A percentile compares a stretch with the other conserved stretches of the same genome.
phyloP scores from a whole-genome alignment of 2,797 vertebrate genomes.

The Mus minutoides region DNA sequence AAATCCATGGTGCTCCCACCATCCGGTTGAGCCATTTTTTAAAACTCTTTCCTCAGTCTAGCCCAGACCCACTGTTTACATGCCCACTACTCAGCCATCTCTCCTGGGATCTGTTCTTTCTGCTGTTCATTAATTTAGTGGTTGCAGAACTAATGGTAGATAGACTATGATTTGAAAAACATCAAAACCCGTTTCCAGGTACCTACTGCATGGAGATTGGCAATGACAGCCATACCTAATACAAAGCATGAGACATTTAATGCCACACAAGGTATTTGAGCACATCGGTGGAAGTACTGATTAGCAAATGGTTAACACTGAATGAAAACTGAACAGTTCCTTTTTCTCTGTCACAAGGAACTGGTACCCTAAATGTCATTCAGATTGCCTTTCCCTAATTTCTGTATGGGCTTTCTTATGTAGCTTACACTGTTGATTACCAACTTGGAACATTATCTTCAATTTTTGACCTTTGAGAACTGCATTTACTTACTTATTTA shows the following conservation, averaged over 20 bases:
- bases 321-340: background rate
- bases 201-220: background rate
- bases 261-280: background rate
- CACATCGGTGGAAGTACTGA: background rate
- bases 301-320: background rate
- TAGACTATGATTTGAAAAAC: background rate
- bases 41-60: background rate
- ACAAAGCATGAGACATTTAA: background rate
- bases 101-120: background rate
- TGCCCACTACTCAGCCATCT: background rate
- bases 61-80: background rate
- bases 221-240: background rate
- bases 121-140: background rate
- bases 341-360: background rate
- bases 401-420: background rate
- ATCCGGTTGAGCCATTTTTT: background rate
- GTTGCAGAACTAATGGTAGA: background rate
- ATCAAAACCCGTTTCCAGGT: background rate
- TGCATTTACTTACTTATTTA: background rate
- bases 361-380: background rate
- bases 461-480: background rate
- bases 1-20: background rate
- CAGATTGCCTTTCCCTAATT: background rate
- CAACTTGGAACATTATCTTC: background rate
- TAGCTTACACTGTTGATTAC: background rate